These are phyloP conservation scores for Toxonevra muliebris DNA, from an alignment of 2,888 invertebrate species.

Conservation along the genomic window DNA sequence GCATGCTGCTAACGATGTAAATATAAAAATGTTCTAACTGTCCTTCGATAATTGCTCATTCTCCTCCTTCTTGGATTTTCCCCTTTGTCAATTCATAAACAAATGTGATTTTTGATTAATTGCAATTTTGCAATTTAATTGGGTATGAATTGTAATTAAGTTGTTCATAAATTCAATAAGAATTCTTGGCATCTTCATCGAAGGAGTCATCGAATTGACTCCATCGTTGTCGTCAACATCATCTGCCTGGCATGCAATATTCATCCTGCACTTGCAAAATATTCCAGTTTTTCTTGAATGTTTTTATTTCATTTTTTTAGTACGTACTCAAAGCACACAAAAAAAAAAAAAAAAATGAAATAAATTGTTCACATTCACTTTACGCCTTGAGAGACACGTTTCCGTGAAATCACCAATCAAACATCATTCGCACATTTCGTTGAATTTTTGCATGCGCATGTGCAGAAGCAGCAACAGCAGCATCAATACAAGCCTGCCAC, in stretches of 20 bases:
- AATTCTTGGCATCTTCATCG: conserved; percentile 31
- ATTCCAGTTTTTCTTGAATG: too few species aligned
- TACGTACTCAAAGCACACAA: neutral
- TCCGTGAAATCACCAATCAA: conserved; percentile 61
- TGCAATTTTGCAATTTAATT: conserved; percentile 60
- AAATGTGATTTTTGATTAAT: conserved; percentile 51
- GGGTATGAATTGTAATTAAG: conserved; percentile 59
- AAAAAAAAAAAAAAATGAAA: neutral
- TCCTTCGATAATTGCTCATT: too few species aligned
- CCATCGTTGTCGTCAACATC: conserved; percentile 1
- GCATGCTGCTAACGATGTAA: too few species aligned
- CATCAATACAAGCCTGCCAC: too few species aligned
- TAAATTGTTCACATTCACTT: neutral
- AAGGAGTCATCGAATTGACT: neutral
- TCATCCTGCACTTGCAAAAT: too few species aligned
- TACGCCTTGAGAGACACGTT: conserved; percentile 47
- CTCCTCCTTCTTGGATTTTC: too few species aligned
- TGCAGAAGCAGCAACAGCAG: conserved; percentile 7
- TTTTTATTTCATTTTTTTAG: too few species aligned
- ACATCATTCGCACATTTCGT: conserved; percentile 54
- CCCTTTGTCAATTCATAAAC: neutral
- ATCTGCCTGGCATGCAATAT: neutral
- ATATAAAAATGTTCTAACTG: too few species aligned
- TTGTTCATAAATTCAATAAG: conserved; percentile 50
- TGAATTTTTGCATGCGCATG: conserved; percentile 19